These are phyloP conservation scores for Genyomyrus donnyi DNA, from an alignment of 2,113 vertebrate species.

Conservation along the genomic window DNA sequence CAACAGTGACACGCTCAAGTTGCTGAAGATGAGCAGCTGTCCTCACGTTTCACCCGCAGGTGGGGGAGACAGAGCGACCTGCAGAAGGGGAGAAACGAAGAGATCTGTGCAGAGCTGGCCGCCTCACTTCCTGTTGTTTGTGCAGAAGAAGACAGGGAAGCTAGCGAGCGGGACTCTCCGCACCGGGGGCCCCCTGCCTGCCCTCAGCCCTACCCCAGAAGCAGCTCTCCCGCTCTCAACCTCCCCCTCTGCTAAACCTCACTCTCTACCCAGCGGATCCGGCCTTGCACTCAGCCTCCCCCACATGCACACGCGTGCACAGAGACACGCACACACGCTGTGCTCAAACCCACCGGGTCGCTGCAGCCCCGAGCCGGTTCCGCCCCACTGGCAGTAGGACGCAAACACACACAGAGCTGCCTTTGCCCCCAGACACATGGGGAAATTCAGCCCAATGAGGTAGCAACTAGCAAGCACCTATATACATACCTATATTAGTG, in stretches of 20 bases:
- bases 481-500: not conserved
- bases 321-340: not conserved
- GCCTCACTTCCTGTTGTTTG: conserved; percentile 43
- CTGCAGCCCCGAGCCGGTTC: not conserved
- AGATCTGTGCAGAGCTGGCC: conserved; percentile 11
- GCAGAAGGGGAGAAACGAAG: not conserved
- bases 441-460: not conserved
- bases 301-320: not conserved
- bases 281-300: not conserved
- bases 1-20: too few relatives aligned
- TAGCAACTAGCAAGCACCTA: not conserved
- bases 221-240: conserved; percentile 6
- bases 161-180: not conserved
- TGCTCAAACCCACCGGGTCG: not conserved
- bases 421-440: not conserved
- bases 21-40: too few relatives aligned
- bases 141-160: conserved; percentile 12
- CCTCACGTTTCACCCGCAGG: too few relatives aligned
- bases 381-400: too few relatives aligned
- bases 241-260: not conserved
- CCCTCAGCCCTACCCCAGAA: not conserved
- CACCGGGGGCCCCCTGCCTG: conserved; percentile 15
- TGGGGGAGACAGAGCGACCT: not conserved
- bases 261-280: not conserved
- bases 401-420: not conserved